Percentiles rank a stretch among this genome's conserved stretches.
These are phyloP conservation scores for Nezara viridula DNA, from an alignment of 2,888 invertebrate species.

Conservation along the genomic window DNA sequence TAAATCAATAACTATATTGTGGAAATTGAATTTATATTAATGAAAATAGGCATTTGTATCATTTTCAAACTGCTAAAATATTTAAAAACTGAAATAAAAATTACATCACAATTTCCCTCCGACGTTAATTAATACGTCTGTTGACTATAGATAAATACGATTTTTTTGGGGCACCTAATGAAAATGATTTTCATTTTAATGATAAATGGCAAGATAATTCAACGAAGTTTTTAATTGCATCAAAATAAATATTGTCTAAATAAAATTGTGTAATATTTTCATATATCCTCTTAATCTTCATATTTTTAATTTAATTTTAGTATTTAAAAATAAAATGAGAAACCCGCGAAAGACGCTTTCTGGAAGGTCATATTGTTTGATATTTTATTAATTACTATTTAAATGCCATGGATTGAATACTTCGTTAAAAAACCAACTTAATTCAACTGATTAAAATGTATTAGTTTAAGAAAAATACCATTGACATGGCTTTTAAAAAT, in stretches of 20 bases:
- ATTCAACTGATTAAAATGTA: not conserved
- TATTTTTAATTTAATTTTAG: not conserved
- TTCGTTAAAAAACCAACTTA: not conserved
- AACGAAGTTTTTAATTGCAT: not conserved
- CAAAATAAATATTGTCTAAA: not conserved
- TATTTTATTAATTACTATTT: not conserved
- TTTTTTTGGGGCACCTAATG: not conserved
- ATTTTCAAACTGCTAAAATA: not conserved
- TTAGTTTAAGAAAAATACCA: not conserved
- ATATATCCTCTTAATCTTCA: not conserved
- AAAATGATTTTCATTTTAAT: not conserved
- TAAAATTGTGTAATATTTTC: not conserved
- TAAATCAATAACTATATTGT: too few relatives aligned
- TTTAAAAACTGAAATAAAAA: not conserved
- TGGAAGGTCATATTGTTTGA: not conserved
- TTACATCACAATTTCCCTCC: not conserved
- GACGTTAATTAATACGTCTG: not conserved
- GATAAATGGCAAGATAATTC: not conserved
- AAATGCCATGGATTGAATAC: not conserved
- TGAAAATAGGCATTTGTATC: not conserved
- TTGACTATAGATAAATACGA: not conserved
- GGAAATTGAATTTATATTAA: too few relatives aligned
- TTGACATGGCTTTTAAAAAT: not conserved
- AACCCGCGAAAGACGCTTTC: not conserved
- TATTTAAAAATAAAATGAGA: not conserved